Evolutionary conservation across 2,888 invertebrate species (phyloP).

Genomic region (Rhamphomyia laevipes): DNA sequence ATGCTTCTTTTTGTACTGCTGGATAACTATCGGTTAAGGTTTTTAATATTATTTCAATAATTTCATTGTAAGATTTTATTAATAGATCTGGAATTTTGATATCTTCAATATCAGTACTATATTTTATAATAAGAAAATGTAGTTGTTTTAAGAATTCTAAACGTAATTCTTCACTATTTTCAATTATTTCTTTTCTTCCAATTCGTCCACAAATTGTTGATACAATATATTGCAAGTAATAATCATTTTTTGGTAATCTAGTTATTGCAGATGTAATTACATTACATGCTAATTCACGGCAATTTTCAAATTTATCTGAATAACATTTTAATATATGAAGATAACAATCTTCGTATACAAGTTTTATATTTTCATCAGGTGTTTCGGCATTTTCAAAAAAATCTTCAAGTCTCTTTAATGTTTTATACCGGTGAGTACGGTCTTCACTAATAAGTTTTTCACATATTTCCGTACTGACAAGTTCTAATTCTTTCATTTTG

Average conservation of each 20-base stretch:
- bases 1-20: conserved; percentile 67
- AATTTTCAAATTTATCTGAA: conserved; percentile 32
- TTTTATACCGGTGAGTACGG: conserved; percentile 14
- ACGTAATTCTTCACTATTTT: conserved; percentile 70
- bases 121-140: conserved; percentile 51
- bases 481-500: background rate
- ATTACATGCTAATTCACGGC: conserved; percentile 25
- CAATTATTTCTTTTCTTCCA: conserved; percentile 59
- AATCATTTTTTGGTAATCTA: conserved; percentile 52
- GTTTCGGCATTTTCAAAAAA: conserved; percentile 9
- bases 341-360: conserved; percentile 29
- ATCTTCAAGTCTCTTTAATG: conserved; percentile 15
- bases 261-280: conserved; percentile 26
- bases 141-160: conserved; percentile 54
- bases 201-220: conserved; percentile 66
- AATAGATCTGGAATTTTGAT: conserved; percentile 31
- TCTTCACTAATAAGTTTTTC: conserved; percentile 19
- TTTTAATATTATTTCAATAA: conserved; percentile 57
- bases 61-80: conserved; percentile 40
- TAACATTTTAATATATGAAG: conserved; percentile 34
- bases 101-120: conserved; percentile 23
- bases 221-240: conserved; percentile 61
- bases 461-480: conserved; percentile 15
- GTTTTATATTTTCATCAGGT: conserved; percentile 6
- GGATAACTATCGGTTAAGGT: conserved; percentile 68